Evolutionary conservation across 2,888 invertebrate species (phyloP), one percentile per base, ranked within the genome.

Genomic region (Andrena camellia): DNA sequence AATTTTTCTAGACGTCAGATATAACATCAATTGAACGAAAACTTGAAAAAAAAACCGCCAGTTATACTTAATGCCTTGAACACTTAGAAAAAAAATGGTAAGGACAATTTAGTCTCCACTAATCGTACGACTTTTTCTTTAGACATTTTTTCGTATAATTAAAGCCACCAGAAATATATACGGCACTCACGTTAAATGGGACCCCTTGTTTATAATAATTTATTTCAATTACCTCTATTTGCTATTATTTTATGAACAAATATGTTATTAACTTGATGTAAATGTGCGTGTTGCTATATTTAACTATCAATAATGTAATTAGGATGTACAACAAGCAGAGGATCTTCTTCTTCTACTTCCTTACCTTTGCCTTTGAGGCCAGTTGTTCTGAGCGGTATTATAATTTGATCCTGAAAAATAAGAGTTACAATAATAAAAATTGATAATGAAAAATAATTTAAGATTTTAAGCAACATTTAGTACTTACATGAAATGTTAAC

Each of bases 301-400:
- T 92, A 94, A 83, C 94, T 94, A 86, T 98, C 98, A 63, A 98
- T 95, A 64, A 98, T 96, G 93, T 99, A 99, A 95, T 99, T 99
- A 0, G 99, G 99, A 95, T 99, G 99, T 0, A 99, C 99, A 20
- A 99, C 98, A 5, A 99, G 94, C 59, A 98, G 94, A 0, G 98
- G 98, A 94, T 99, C 97, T 48, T 97, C 96, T 78, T 96, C 95
- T 81, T 96, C 42, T 17, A 42, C 95, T 0, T 95, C 93, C n/a
- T 95, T 94, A 26, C 94, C 95, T 90, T 95, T 95, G 7, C 95
- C 91, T 50, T 95, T 94, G 77, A 95, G 94, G 89, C 96, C 94
- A 71, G 95, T 94, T 82, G 95, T 96, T 0, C 96, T 96, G 67
- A 98, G 94, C 0, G 97, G 96, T 89, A 98, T 97, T 89, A 98